Evolutionary conservation across 2,888 invertebrate species (phyloP).

Genomic region (Lepas anatifera): DNA sequence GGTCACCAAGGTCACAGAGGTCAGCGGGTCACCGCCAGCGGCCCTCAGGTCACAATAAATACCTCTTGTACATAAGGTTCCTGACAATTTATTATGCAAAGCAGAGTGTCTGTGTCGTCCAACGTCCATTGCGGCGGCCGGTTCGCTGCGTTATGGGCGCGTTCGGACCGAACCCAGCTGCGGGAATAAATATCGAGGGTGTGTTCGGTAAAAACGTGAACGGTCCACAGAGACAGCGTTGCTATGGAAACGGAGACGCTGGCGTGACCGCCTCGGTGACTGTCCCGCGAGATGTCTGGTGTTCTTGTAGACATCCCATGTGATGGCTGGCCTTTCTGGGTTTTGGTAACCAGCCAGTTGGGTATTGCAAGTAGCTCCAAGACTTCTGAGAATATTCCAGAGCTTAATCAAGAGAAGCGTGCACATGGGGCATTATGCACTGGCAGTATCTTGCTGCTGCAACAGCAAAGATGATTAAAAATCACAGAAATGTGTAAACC

Average conservation of each 20-base stretch:
- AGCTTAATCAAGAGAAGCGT: no score
- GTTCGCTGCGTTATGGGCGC: not conserved
- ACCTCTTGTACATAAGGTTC: not conserved
- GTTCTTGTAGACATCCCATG: no score
- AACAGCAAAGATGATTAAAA: no score
- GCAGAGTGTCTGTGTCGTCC: not conserved
- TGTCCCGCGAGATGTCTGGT: no score
- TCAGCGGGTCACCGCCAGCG: not conserved
- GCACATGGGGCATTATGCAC: no score
- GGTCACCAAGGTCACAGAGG: not conserved
- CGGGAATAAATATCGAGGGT: not conserved
- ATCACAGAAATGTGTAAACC: no score
- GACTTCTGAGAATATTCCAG: no score
- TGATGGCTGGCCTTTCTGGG: no score
- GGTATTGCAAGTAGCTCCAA: no score
- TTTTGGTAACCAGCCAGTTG: no score
- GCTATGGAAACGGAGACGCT: not conserved
- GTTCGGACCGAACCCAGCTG: not conserved
- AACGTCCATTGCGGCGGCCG: no score
- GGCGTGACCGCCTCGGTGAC: not conserved
- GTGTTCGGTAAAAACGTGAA: not conserved
- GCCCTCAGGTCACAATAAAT: not conserved
- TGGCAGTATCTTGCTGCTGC: no score
- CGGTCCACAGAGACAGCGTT: not conserved
- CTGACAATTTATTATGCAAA: constrained; percentile 9